These are phyloP conservation scores for Pollenia griseotomentosa DNA, from an alignment of 2,888 invertebrate species.

Conservation along the genomic window DNA sequence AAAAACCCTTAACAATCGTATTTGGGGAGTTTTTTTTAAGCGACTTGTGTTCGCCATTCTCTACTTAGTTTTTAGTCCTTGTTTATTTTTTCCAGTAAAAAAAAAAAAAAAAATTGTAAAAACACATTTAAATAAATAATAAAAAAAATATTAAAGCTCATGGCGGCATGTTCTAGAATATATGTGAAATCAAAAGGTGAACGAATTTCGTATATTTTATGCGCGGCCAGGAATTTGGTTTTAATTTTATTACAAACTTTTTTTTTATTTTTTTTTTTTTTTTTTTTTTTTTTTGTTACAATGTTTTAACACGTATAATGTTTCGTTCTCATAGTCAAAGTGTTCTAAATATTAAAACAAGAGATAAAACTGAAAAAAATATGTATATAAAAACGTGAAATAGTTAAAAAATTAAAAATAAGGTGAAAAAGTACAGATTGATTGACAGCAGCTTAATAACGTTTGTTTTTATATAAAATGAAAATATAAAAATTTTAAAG, in stretches of 20 bases:
- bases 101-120: background rate
- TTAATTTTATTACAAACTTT: conserved; percentile 61
- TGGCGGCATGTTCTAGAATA: conserved; percentile 54
- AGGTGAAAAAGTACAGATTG: background rate
- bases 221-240: conserved; percentile 67
- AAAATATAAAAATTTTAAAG: no score
- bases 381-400: background rate
- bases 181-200: conserved; percentile 63
- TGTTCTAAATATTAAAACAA: conserved; percentile 9
- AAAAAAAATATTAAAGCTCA: background rate
- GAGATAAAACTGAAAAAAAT: conserved; percentile 5
- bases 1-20: no score
- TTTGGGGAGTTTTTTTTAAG: conserved; percentile 21
- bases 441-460: background rate
- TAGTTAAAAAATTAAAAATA: no score
- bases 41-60: conserved; percentile 47
- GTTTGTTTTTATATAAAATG: no score
- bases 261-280: conserved; percentile 17
- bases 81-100: background rate
- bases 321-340: conserved; percentile 8
- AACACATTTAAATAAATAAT: background rate
- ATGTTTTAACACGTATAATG: conserved; percentile 26
- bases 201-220: conserved; percentile 68
- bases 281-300: background rate
- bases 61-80: background rate